phyloP scores from a whole-genome alignment of 2,113 vertebrate genomes.

The Petroica traversi region DNA sequence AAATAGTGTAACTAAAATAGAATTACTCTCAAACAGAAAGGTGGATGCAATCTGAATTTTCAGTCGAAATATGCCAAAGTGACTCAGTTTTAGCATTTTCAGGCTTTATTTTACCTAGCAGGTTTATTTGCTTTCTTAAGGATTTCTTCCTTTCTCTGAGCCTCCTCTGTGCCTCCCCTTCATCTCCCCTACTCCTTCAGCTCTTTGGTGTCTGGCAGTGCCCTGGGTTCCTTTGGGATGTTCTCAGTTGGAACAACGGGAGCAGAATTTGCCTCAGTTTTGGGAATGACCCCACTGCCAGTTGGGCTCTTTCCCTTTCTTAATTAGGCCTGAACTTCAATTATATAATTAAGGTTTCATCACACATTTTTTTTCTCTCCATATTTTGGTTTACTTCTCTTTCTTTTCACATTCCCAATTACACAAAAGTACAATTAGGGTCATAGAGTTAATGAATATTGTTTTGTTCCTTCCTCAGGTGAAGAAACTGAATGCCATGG shows the following conservation, averaged over 20 bases:
- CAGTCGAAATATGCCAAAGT: not conserved
- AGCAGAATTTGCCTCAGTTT: not conserved
- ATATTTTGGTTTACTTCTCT: not conserved
- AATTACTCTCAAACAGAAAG: not conserved
- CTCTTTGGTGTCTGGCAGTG: not conserved
- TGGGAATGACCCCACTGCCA: not conserved
- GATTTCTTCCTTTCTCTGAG: not conserved
- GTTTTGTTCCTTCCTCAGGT: conserved; percentile 78
- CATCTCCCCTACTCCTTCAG: not conserved
- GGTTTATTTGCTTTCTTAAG: not conserved
- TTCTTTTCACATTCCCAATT: not conserved
- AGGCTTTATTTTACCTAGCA: not conserved
- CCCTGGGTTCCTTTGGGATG: not conserved
- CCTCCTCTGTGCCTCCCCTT: not conserved
- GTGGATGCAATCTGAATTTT: not conserved
- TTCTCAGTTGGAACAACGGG: not conserved
- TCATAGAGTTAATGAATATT: not conserved
- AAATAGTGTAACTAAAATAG: not conserved
- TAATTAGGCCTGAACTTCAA: not conserved
- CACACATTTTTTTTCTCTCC: not conserved
- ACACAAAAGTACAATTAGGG: not conserved
- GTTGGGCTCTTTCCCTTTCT: not conserved
- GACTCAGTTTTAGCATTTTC: not conserved
- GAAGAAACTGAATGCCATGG: conserved; percentile 87
- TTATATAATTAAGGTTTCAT: not conserved